Base-by-base conservation (phyloP, 2,888 invertebrate species). In the Xylota segnis region DNA sequence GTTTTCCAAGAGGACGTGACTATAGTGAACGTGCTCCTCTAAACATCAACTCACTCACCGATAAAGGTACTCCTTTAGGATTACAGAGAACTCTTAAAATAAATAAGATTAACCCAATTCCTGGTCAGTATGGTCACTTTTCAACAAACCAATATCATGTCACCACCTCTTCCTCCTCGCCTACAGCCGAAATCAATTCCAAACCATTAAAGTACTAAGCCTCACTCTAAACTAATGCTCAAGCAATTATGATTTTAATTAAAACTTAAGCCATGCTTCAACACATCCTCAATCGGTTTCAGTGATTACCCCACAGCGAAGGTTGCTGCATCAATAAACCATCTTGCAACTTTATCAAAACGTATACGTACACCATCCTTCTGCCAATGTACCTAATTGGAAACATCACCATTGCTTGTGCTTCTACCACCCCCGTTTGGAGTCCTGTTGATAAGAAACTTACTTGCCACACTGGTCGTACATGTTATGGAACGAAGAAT, bases 231-330 rank as follows among this genome's bases (percentile, higher is more conserved):
- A 50, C 56, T 29, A 23, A 16, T 32, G 7, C 43, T n/a, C 43
- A 32, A 50, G 37, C 47, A 59, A 71, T 59, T 71, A 47, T 58
- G 23, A 59, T 71, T 71, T 71, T 59, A 71, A 71, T 71, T 59
- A 47, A 58, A 71, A 50, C 34, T 47, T 45, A n/a, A 59, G 16
- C 32, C 14, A 12, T 23, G 6, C 32, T 18, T 43, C 43, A 6
- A 56, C 40, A 56, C 54, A 12, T 27, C 29, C 45, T 16, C 70
- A 45, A 50, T 59, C 7, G 29, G 29, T 56, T 70, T 29, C 59
- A 7, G 16, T 27, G 59, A 47, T 27, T 16, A 16, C 2, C 3
- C 29, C 32, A 43, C 4, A 18, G n/a, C 7, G 18, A 37, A 59
- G 12, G 45, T 23, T 37, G n/a, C 7, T 58, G 56, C 34, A 45